phyloP scores from a whole-genome alignment of 1,140 invertebrate genomes.

The Probaryconus sp. region DNA sequence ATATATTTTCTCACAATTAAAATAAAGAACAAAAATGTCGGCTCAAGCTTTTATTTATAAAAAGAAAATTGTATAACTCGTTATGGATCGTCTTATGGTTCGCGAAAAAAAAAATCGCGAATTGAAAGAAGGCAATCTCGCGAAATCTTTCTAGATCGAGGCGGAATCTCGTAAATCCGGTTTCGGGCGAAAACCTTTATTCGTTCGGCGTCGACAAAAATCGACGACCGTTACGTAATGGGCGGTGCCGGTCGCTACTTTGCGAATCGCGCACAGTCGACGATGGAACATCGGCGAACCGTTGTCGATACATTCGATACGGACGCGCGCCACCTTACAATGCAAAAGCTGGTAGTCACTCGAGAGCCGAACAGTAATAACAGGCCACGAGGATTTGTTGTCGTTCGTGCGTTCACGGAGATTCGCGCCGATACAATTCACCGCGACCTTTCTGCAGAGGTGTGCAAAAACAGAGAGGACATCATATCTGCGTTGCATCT shows the following conservation, averaged over 20 bases:
- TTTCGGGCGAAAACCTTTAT: constrained; percentile 52
- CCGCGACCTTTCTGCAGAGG: background rate
- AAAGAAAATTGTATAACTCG: constrained; percentile 14
- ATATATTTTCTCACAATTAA: constrained; percentile 11
- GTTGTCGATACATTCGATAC: constrained; percentile 35
- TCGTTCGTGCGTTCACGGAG: constrained; percentile 9
- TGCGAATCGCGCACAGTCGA: constrained; percentile 36
- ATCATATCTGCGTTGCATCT: too few relatives aligned
- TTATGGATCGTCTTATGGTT: too few relatives aligned
- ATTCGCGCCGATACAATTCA: constrained; percentile 1
- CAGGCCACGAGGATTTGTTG: constrained; percentile 18
- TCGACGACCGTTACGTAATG: constrained; percentile 54
- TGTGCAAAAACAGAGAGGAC: background rate
- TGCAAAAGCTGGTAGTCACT: constrained; percentile 19
- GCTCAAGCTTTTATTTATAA: constrained; percentile 1
- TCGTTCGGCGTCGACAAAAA: constrained; percentile 29
- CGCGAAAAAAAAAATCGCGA: constrained; percentile 11
- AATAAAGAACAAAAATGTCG: background rate
- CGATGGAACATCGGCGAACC: constrained; percentile 35
- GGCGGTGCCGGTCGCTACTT: constrained; percentile 40
- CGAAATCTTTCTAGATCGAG: constrained; percentile 31
- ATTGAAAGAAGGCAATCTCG: constrained; percentile 17
- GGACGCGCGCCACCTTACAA: constrained; percentile 11
- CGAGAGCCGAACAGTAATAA: constrained; percentile 9
- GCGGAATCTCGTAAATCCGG: constrained; percentile 56